A percentile compares a stretch with the other conserved stretches of the same genome.
Evolutionary conservation across 2,113 vertebrate genomes (phyloP).

Genomic region (Elachura formosa): DNA sequence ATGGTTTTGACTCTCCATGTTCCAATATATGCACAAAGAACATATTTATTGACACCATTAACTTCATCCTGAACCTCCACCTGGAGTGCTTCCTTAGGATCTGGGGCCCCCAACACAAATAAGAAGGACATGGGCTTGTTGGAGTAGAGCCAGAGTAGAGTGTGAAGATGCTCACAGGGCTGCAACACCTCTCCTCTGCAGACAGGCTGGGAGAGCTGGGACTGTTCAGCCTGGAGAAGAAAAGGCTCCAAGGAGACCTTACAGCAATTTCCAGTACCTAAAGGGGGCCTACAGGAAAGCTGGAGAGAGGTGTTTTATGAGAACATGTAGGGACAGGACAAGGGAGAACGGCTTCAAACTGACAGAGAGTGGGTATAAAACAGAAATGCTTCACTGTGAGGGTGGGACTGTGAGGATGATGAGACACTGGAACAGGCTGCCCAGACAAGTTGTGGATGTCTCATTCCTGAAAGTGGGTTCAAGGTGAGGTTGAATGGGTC

Average conservation of each 20-base stretch:
- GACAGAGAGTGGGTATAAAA: background rate
- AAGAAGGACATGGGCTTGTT: background rate
- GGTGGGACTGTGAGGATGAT: background rate
- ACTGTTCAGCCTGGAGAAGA: background rate
- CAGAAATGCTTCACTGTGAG: background rate
- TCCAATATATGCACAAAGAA: background rate
- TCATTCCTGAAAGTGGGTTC: background rate
- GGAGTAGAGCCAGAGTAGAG: background rate
- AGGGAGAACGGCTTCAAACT: background rate
- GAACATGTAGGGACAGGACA: background rate
- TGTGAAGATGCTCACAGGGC: background rate
- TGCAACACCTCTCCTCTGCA: background rate
- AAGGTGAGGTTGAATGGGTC: background rate
- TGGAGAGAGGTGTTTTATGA: background rate
- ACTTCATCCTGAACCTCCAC: background rate
- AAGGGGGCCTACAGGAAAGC: background rate
- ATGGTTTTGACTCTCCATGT: background rate
- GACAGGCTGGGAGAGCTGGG: background rate
- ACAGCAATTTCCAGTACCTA: background rate
- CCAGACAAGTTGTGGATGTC: background rate
- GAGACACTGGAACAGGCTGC: background rate
- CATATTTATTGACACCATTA: background rate
- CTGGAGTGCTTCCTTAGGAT: background rate
- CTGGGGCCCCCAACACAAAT: background rate
- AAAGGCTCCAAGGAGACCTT: background rate